Percentiles rank a stretch among this genome's conserved stretches.
These are phyloP conservation scores for Microcaecilia unicolor DNA, from an alignment of 2,797 vertebrate species.

Conservation along the genomic window DNA sequence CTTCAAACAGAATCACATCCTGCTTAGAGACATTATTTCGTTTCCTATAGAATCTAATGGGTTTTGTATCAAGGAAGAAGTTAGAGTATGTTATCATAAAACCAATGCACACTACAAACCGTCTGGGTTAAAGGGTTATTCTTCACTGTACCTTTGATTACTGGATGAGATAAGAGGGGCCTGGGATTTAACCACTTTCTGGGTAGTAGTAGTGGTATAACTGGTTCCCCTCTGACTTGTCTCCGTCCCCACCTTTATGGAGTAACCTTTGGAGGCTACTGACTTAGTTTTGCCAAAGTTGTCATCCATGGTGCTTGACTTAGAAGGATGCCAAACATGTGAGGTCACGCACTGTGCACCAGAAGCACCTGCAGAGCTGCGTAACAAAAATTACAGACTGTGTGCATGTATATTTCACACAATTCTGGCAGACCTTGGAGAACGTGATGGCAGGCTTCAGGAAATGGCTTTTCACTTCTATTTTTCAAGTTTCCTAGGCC, in stretches of 20 bases:
- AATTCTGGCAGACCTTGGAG: too few relatives aligned
- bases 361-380: conserved; percentile 31
- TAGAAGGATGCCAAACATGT: conserved; percentile 41
- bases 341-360: conserved; percentile 31
- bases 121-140: conserved; percentile 31
- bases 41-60: too few relatives aligned
- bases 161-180: conserved; percentile 36
- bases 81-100: conserved; percentile 42
- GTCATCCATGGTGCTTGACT: conserved; percentile 23
- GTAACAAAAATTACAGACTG: conserved; percentile 42
- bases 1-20: too few relatives aligned
- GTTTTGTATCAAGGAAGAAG: conserved; percentile 1
- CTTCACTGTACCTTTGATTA: conserved; percentile 40
- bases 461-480: too few relatives aligned
- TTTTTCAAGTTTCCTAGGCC: too few relatives aligned
- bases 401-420: too few relatives aligned
- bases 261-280: conserved; percentile 31
- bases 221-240: conserved; percentile 34
- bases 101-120: conserved; percentile 40
- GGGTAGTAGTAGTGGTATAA: conserved; percentile 23
- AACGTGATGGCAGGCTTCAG: too few relatives aligned
- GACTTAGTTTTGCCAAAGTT: conserved; percentile 30
- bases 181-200: conserved; percentile 18
- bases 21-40: too few relatives aligned
- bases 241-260: conserved; percentile 34